These are phyloP conservation scores for Sander lucioperca DNA, from an alignment of 2,113 vertebrate genomes.

Conservation along the genomic window DNA sequence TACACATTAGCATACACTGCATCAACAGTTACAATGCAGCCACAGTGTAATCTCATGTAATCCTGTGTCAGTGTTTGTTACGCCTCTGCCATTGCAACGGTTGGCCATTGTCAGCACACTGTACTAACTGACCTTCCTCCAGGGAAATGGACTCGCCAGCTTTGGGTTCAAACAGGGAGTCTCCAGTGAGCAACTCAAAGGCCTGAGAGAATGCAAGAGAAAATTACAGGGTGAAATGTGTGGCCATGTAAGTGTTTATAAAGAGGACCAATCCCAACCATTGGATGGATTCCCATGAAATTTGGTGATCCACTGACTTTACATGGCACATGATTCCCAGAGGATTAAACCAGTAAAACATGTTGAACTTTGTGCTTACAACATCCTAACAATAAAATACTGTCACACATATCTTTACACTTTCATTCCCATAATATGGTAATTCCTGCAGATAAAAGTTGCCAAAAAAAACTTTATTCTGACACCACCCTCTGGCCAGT, in stretches of 20 bases:
- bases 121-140: slow-evolving; percentile 84
- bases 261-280: background rate
- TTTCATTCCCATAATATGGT: too few species aligned
- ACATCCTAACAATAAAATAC: too few species aligned
- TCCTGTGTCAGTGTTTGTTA: slow-evolving; percentile 14
- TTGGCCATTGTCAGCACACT: background rate
- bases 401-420: too few species aligned
- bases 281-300: too few species aligned
- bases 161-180: slow-evolving; percentile 88
- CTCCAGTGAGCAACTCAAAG: slow-evolving; percentile 89
- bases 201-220: slow-evolving; percentile 78
- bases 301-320: too few species aligned
- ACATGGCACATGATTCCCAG: too few species aligned
- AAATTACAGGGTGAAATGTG: background rate
- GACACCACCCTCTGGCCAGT: too few species aligned
- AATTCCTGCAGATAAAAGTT: too few species aligned
- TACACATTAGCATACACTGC: slow-evolving; percentile 5
- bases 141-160: slow-evolving; percentile 84
- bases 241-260: background rate
- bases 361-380: too few species aligned
- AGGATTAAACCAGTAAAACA: too few species aligned
- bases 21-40: slow-evolving; percentile 8
- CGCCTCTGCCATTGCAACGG: background rate
- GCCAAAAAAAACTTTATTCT: too few species aligned
- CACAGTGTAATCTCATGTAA: slow-evolving; percentile 39